Evolutionary conservation across 2,797 vertebrate species (phyloP), one percentile per base, ranked within the genome.

Genomic region (Karalla daura): DNA sequence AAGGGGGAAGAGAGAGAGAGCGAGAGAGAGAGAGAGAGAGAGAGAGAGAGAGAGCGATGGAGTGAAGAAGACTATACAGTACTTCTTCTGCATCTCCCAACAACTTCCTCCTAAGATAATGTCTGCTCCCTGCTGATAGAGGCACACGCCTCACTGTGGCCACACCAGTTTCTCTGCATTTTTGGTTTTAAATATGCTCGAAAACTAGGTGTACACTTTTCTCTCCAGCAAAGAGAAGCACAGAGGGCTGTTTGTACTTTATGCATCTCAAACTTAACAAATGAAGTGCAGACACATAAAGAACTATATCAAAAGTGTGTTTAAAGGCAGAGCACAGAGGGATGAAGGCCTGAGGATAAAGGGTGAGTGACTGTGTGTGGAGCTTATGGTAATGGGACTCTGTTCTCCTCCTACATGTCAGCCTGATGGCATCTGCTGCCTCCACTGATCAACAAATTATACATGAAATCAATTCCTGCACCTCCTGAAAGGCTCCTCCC

Each of bases 391-490:
- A 94, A 95, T 61, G 89, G 89, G 9, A 94, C 93, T 93, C 93
- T 89, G 87, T 76, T 78, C 92, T 93, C 82, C 91, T 90, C 90
- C 66, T 55, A 47, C 63, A 74, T 87, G 92, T 94, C 92, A 92
- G 93, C 76, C 88, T 93, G 92, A 93, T 92, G 90, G 92, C 90
- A 87, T 94, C 94, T 94, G 92, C 94, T 92, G 92, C 93, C 92
- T 93, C 92, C 83, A 90, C 91, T 94, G 90, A 95, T 94, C 94
- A 96, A 95, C 94, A 95, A 95, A 96, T 95, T 94, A 95, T 92
- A 95, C 93, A 94, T 94, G 91, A 96, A 95, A 95, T 95, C 94
- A 94, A 95, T 94, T 93, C 92, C 92, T 93, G 89, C 93, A 89
- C 94, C 92, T 95, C 91, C 93, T 90, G 86, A 85, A 92, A 91